Evolutionary conservation across 1,140 invertebrate genomes (phyloP).

Genomic region (Zaprionus inermis): DNA sequence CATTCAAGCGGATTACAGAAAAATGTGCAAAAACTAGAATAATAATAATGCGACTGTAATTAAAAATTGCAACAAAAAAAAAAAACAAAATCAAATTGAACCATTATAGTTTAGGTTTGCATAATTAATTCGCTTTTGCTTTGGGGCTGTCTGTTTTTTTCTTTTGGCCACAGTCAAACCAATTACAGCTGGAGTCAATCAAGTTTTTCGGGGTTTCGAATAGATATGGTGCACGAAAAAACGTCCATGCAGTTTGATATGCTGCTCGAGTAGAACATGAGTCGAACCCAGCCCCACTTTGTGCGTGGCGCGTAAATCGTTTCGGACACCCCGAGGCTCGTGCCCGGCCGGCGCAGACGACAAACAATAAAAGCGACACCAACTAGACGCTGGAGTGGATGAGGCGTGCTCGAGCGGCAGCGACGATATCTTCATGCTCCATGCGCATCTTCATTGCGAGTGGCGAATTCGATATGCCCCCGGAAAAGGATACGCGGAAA

Average conservation of each 20-base stretch:
- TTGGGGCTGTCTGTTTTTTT: background rate
- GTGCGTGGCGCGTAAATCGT: conserved; percentile 37
- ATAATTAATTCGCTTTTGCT: background rate
- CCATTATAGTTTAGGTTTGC: background rate
- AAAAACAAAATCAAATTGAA: background rate
- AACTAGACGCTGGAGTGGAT: background rate
- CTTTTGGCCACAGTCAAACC: background rate
- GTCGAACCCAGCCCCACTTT: conserved; percentile 10
- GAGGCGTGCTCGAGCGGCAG: conserved; percentile 5
- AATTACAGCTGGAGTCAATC: background rate
- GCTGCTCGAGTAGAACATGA: background rate
- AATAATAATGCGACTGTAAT: background rate
- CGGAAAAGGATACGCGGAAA: conserved; percentile 22
- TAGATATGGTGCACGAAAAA: too few relatives aligned
- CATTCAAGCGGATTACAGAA: too few relatives aligned
- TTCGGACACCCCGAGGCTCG: conserved; percentile 37
- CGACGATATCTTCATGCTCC: conserved; percentile 51
- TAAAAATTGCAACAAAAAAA: background rate
- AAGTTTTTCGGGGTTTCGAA: background rate
- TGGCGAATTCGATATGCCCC: conserved; percentile 52
- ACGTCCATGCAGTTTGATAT: conserved; percentile 10
- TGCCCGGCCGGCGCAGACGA: conserved; percentile 22
- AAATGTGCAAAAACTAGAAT: too few relatives aligned
- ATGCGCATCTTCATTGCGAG: conserved; percentile 45
- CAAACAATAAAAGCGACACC: conserved; percentile 35